Base-by-base conservation (phyloP, 2,797 vertebrate genomes). In the Pipistrellus pygmaeus region DNA sequence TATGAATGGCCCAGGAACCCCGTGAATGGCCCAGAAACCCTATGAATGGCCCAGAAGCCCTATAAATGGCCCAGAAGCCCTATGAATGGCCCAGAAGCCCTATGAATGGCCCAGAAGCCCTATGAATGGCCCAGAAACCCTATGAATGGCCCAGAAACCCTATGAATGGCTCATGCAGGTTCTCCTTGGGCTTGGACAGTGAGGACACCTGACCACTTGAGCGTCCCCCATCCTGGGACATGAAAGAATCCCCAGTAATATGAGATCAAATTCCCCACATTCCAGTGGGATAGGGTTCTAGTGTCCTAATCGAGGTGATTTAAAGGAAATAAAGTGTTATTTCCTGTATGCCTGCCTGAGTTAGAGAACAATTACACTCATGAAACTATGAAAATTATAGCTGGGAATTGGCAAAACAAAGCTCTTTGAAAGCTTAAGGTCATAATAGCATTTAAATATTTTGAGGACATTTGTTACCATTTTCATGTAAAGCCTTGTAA, bases 361-460 rank as follows among this genome's bases (percentile, higher is more conserved):
- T 91, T 51, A 21, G 18, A 57, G 64, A 85, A 71, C 41, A 93
- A n/a, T 62, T 82, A 38, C 46, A 93, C 14, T 57, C 51, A n/a
- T 75, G 76, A 85, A 93, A 94, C 14, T 68, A 86, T 81, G 72
- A 90, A 95, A 87, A 88, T 60, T 48, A 44, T 53, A 91, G 53
- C 85, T 88, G 60, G 51, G 35, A 88, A 81, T 44, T 88, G 51
- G 84, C 41, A 85, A 93, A 76, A 13, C 2, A n/a, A 90, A 53
- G 4, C 35, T 92, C 71, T 93, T 90, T 91, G 90, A 93, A 51
- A 92, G 76, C 57, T 88, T 85, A 88, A 88, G 55, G 57, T 86
- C 73, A 84, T 66, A 82, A 75, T 46, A 62, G 38, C 80, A 84
- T 75, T 96, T 72, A 86, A 94, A 73, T 92, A 91, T 90, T 90